These are phyloP conservation scores for Cataglyphis altisquamis DNA, from an alignment of 2,888 invertebrate species.

Conservation along the genomic window DNA sequence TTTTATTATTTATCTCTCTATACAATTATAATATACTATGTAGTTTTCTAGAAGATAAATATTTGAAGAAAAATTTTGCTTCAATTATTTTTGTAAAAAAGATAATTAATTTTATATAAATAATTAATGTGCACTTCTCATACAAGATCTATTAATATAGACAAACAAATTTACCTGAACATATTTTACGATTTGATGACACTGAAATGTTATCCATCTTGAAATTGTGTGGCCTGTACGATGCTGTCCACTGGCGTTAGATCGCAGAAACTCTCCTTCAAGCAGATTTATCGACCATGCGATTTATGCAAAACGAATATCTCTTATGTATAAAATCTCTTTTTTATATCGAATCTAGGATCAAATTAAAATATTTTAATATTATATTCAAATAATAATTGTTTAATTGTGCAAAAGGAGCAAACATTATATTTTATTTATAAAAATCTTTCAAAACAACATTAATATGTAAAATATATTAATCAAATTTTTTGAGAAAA, in stretches of 20 bases:
- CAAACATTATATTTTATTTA: no score
- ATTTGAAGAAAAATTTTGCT: background rate
- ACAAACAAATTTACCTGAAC: background rate
- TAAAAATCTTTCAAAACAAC: no score
- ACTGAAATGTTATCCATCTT: background rate
- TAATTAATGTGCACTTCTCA: background rate
- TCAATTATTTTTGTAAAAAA: background rate
- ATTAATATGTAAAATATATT: no score
- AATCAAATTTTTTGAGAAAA: no score
- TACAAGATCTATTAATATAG: background rate
- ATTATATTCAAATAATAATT: background rate
- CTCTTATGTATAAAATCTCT: background rate
- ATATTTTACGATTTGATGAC: background rate
- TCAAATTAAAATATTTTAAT: background rate
- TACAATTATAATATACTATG: background rate
- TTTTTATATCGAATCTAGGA: background rate
- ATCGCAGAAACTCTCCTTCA: background rate
- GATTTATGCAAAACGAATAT: background rate
- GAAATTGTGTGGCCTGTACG: background rate
- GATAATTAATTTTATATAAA: background rate
- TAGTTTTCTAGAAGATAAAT: background rate
- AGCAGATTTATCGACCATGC: background rate
- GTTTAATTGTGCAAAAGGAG: no score
- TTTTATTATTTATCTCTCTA: background rate
- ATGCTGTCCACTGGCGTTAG: background rate